Base-by-base conservation (phyloP, 2,888 invertebrate genomes). In the Spilosoma lubricipeda region DNA sequence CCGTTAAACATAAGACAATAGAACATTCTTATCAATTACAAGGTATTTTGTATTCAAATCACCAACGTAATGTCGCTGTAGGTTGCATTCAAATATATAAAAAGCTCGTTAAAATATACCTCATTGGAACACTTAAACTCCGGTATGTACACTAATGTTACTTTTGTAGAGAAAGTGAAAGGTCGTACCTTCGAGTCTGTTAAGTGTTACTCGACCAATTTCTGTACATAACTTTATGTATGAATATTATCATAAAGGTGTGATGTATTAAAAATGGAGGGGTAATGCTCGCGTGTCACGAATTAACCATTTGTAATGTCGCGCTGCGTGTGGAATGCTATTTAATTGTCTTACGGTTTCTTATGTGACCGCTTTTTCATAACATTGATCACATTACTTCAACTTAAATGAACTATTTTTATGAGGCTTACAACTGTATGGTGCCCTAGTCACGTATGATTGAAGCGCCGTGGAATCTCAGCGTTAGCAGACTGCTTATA, bases 111-210 rank as follows among this genome's bases (percentile, higher is more conserved):
- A 11, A 65, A 39, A 65, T 36, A 66, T 39, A 39, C 66, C 39
- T 66, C 39, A 39, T 36, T 39, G 39, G n/a, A 30, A 39, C 56
- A 59, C 48, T 33, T n/a, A 15, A 70, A 64, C 45, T 70, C 5
- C 45, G 42, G 20, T 42, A 65, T 63, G 45, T 45, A 30, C 33
- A n/a, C 11, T 63, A 52, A 33, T 71, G 65, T 80, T 81, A 89
- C 86, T 89, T 90, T 85, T 86, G 78, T 78, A 86, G 90, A 89
- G 93, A 93, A 93, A 94, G 93, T 94, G 93, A 93, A 91, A 93
- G 93, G 93, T 93, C 91, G 91, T 75, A 83, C 76, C 88, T 86
- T 87, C 75, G 83, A 84, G 86, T 86, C 84, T 79, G 85, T 83
- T 80, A 63, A 63, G 79, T 83, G 73, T 82, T 86, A 90, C 74